A percentile compares a stretch with the other conserved stretches of the same genome.
Evolutionary conservation across 2,888 invertebrate species (phyloP).

Genomic region (Archaeoteleia sp.): DNA sequence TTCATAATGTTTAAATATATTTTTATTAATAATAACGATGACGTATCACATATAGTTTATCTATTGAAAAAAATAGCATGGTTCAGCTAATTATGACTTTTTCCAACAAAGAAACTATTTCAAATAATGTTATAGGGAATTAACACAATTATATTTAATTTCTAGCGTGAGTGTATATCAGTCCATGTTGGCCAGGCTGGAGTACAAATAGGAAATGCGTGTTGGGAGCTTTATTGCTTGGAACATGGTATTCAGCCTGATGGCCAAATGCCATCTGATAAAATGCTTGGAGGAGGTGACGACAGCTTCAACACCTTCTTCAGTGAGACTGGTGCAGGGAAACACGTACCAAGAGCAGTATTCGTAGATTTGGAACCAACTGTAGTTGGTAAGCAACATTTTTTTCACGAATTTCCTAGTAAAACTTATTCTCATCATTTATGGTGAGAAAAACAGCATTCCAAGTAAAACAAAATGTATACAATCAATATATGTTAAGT

Average conservation of each 20-base stretch:
- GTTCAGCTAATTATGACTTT: too few relatives aligned
- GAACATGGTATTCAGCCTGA: conserved; percentile 95
- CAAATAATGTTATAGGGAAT: not conserved
- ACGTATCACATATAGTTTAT: too few relatives aligned
- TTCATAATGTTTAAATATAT: too few relatives aligned
- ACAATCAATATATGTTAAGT: too few relatives aligned
- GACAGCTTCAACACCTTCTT: conserved; percentile 97
- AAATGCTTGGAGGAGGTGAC: conserved; percentile 92
- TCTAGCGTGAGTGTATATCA: conserved; percentile 86
- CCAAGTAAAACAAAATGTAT: too few relatives aligned
- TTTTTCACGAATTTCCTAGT: not conserved
- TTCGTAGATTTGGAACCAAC: conserved; percentile 98
- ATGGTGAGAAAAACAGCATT: too few relatives aligned
- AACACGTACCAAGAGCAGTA: conserved; percentile 95
- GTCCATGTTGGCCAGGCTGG: conserved; percentile 89
- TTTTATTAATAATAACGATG: too few relatives aligned
- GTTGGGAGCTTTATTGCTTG: conserved; percentile 91
- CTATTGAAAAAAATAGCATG: too few relatives aligned
- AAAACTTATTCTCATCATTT: not conserved
- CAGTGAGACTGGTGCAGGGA: conserved; percentile 95
- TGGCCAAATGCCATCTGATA: conserved; percentile 95
- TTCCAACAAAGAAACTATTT: too few relatives aligned
- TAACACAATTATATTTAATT: not conserved
- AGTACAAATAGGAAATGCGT: conserved; percentile 93
- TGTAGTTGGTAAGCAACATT: conserved; percentile 81